Evolutionary conservation across 2,888 invertebrate genomes (phyloP).

Genomic region (Drosophila picticornis): DNA sequence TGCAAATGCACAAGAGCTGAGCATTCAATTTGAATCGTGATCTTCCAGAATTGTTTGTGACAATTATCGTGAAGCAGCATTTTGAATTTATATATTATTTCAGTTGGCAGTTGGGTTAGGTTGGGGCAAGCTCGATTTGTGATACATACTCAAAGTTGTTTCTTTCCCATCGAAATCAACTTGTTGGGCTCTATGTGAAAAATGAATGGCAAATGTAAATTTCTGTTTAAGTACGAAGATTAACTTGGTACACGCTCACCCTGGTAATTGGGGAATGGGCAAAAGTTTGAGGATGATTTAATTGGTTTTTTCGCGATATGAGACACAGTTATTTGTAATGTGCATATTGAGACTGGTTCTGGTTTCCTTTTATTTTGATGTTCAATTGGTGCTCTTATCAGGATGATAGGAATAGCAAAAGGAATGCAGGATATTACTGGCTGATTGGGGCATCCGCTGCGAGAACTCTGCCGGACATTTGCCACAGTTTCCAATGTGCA

Average conservation of each 20-base stretch:
- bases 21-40: conserved; percentile 29
- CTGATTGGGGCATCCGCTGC: conserved; percentile 53
- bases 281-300: too few relatives aligned
- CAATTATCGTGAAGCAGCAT: conserved; percentile 24
- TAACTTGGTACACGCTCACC: background rate
- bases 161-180: background rate
- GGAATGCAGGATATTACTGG: conserved; percentile 27
- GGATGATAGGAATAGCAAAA: background rate
- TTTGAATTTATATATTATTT: background rate
- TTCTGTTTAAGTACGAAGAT: background rate
- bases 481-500: conserved; percentile 16
- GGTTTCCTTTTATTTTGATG: background rate
- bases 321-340: too few relatives aligned
- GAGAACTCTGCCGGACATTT: conserved; percentile 14
- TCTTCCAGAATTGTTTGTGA: conserved; percentile 10
- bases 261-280: too few relatives aligned
- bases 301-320: too few relatives aligned
- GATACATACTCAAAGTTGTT: background rate
- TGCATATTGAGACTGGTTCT: too few relatives aligned
- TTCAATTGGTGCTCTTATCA: background rate
- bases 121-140: background rate
- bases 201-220: background rate
- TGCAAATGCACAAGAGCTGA: conserved; percentile 12
- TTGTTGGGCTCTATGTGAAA: background rate
- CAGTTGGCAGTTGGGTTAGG: background rate